Base-by-base conservation (phyloP, 2,113 vertebrate genomes). In the Gobio gobio region DNA sequence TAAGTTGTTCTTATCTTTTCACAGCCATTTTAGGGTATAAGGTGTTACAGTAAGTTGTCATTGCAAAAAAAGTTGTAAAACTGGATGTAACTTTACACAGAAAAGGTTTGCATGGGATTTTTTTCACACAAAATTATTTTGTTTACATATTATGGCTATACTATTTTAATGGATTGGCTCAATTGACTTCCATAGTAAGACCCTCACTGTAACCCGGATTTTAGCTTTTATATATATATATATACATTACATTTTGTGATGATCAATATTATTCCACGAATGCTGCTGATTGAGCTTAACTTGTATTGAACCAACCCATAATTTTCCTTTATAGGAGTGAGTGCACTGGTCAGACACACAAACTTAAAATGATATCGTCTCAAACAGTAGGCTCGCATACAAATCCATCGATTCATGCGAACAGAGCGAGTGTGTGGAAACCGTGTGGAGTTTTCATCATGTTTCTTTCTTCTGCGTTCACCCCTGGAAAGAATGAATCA, bases 401-500 rank as follows among this genome's bases (percentile, higher is more conserved):
- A 59, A 78, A 59, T 78, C 33, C 12, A 24, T 43, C 14, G 12
- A 43, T 33, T 66, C 6, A n/a, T 49, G 43, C 24, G 14, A 80
- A 33, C 43, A 47, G 59, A 80, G 36, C 36, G 22, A 24, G n/a
- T 63, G 13, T 1, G 9, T 56, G 18, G 14, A 74, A 70, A 70
- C 43, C 73, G 16, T 24, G 49, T 18, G 51, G 45, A 36, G 36
- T 45, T 47, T 77, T 51, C 61, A 64, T 64, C 43, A 77, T n/a
- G 58, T 24, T 40, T 13, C 59, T 36, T 73, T 83, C 83, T 78
- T 47, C 85, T 26, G 14, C 51, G 45, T 59, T 75, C 43, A n/a
- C 83, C 85, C 68, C 82, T 64, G 91, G 91, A 91, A 93, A 93
- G 40, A 88, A 85, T 92, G 91, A 86, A 74, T 82, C 85, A 74